These are phyloP conservation scores for Tolypeutes matacus DNA, from an alignment of 2,797 vertebrate species.

Conservation along the genomic window DNA sequence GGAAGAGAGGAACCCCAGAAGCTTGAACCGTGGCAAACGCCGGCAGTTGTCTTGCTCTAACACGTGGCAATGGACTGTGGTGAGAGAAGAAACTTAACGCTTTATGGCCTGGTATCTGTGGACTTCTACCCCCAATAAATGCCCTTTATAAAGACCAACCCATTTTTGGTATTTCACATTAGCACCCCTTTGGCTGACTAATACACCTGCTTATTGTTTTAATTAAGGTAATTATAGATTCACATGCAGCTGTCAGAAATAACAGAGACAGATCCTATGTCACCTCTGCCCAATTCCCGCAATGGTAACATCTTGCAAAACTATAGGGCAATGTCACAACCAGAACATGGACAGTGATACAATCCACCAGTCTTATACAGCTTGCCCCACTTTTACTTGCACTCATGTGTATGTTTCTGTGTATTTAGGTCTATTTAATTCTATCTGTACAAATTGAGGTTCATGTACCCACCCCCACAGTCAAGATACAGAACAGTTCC, in stretches of 20 bases:
- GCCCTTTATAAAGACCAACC: too few relatives aligned
- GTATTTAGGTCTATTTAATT: not conserved
- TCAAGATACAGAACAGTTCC: not conserved
- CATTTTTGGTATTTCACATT: too few relatives aligned
- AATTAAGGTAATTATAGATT: slow-evolving; percentile 39
- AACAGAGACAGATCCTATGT: not conserved
- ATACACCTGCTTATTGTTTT: not conserved
- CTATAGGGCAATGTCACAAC: not conserved
- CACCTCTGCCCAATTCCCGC: not conserved
- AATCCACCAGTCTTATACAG: not conserved
- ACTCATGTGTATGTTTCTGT: too few relatives aligned
- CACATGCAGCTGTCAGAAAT: not conserved
- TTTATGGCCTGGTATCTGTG: too few relatives aligned
- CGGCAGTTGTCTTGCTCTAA: too few relatives aligned
- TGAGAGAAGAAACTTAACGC: too few relatives aligned
- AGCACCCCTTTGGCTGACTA: too few relatives aligned
- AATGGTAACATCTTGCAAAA: not conserved
- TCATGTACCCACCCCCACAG: not conserved
- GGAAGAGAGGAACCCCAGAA: too few relatives aligned
- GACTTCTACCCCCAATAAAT: too few relatives aligned
- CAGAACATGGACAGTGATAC: not conserved
- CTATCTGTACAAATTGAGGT: not conserved
- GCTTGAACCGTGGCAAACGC: too few relatives aligned
- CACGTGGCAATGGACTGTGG: too few relatives aligned
- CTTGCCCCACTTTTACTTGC: not conserved